phyloP scores from a whole-genome alignment of 2,113 vertebrate species.

The Sardina pilchardus region DNA sequence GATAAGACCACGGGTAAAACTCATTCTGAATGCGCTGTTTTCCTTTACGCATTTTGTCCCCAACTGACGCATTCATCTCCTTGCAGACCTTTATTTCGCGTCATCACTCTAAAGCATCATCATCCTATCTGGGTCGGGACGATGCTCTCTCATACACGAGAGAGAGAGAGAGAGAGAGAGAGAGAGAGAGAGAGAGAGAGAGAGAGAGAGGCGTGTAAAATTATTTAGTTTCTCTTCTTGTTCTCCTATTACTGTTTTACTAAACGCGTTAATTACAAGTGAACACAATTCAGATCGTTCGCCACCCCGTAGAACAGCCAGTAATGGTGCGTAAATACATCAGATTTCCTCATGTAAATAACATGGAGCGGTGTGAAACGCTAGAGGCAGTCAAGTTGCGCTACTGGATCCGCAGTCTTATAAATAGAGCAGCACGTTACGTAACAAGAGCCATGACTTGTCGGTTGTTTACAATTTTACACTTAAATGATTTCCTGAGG shows the following conservation, averaged over 20 bases:
- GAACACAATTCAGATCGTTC: neutral
- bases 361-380: slow-evolving; percentile 30
- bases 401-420: slow-evolving; percentile 33
- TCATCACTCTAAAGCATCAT: slow-evolving; percentile 46
- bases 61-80: slow-evolving; percentile 63
- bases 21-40: slow-evolving; percentile 30
- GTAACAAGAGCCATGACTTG: slow-evolving; percentile 48
- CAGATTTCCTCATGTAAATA: neutral
- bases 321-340: neutral
- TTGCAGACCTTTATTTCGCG: slow-evolving; percentile 51
- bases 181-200: no score
- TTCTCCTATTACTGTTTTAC: neutral
- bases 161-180: neutral
- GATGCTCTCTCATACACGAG: neutral
- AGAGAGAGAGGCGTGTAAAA: neutral
- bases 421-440: slow-evolving; percentile 52
- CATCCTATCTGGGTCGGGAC: slow-evolving; percentile 3
- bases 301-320: neutral
- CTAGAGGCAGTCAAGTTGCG: slow-evolving; percentile 50
- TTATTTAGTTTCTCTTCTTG: neutral
- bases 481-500: slow-evolving; percentile 31
- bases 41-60: slow-evolving; percentile 60
- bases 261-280: neutral
- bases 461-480: slow-evolving; percentile 46
- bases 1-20: slow-evolving; percentile 25